These are phyloP conservation scores for Fulmarus glacialis DNA, from an alignment of 2,113 vertebrate genomes.

Conservation along the genomic window DNA sequence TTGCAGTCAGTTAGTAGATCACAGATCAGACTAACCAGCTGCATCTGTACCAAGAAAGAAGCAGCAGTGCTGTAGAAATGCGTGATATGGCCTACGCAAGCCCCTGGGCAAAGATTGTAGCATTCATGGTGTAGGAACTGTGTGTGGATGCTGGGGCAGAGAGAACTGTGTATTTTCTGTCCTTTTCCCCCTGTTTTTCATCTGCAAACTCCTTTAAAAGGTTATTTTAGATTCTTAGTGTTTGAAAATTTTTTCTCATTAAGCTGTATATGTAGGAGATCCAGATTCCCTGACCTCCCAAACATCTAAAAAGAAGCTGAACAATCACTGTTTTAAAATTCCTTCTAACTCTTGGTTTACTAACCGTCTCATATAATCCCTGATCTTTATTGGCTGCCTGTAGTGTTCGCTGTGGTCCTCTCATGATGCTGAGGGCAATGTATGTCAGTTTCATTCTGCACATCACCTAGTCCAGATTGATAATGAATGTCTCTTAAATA, in stretches of 20 bases:
- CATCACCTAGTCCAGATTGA: not conserved
- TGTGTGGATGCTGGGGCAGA: not conserved
- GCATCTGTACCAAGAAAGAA: not conserved
- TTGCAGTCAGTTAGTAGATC: not conserved
- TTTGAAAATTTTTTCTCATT: not conserved
- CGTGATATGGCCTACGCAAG: accelerated
- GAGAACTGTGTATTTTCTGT: not conserved
- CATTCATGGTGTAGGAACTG: not conserved
- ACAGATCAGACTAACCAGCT: not conserved
- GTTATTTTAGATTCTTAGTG: not conserved
- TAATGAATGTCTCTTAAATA: not conserved
- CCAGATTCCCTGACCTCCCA: not conserved
- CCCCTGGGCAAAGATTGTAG: not conserved
- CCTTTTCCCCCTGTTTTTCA: accelerated
- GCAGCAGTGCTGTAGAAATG: not conserved
- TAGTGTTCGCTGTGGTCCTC: not conserved
- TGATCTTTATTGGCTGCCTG: not conserved
- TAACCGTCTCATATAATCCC: not conserved
- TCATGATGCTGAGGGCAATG: not conserved
- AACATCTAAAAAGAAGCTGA: not conserved
- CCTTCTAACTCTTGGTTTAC: not conserved
- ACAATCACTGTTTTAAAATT: not conserved
- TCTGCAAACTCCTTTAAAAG: not conserved
- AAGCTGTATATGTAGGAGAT: not conserved
- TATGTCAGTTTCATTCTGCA: not conserved